These are phyloP conservation scores for Clarias platycephalus DNA, from an alignment of 2,797 vertebrate genomes.

Conservation along the genomic window DNA sequence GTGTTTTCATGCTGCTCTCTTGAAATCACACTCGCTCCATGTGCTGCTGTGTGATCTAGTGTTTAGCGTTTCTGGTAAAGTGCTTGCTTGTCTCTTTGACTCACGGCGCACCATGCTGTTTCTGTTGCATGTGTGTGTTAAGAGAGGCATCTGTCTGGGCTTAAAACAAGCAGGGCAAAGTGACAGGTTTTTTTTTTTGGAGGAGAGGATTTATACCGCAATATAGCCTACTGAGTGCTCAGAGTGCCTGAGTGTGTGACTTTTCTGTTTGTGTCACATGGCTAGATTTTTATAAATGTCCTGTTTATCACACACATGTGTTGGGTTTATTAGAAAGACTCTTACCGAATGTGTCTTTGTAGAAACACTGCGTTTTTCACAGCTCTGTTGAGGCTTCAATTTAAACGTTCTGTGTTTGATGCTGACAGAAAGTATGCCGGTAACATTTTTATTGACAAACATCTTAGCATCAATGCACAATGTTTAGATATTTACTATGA, in stretches of 20 bases:
- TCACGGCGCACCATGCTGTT: slow-evolving; percentile 42
- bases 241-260: not conserved
- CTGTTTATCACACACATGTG: not conserved
- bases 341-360: not conserved
- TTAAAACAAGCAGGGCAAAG: slow-evolving; percentile 48
- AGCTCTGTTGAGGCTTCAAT: not conserved
- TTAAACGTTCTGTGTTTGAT: not conserved
- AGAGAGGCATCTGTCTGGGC: slow-evolving; percentile 40
- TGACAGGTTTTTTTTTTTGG: slow-evolving; percentile 8
- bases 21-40: slow-evolving; percentile 38
- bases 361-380: not conserved
- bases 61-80: slow-evolving; percentile 43
- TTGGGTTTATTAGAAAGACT: not conserved
- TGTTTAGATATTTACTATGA: not conserved
- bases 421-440: not conserved
- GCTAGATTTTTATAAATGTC: not conserved
- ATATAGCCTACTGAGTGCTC: not conserved
- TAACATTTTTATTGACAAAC: not conserved
- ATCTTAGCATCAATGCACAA: not conserved
- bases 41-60: slow-evolving; percentile 38
- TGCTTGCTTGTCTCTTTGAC: slow-evolving; percentile 47
- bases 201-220: slow-evolving; percentile 32
- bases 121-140: slow-evolving; percentile 16
- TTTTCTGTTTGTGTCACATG: not conserved
- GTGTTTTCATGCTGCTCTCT: slow-evolving; percentile 44